phyloP scores from a whole-genome alignment of 2,113 vertebrate species.

The Puntigrus tetrazona region DNA sequence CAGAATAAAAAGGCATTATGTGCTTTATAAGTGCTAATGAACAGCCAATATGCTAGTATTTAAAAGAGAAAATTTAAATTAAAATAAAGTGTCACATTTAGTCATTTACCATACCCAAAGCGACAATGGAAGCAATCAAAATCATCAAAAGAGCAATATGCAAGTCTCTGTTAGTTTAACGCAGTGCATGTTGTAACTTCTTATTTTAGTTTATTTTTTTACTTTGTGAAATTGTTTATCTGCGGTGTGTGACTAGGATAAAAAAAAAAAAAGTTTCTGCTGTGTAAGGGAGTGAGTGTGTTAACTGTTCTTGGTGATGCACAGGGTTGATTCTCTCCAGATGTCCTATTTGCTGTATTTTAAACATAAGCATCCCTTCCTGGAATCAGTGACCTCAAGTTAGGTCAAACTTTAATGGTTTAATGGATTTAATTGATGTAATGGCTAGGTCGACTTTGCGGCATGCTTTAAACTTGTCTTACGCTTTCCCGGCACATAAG shows the following conservation, averaged over 20 bases:
- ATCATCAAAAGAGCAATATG: no score
- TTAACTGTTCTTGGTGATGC: not conserved
- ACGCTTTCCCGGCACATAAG: not conserved
- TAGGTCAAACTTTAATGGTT: constrained; percentile 6
- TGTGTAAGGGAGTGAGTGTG: not conserved
- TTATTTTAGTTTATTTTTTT: not conserved
- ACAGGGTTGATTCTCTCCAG: not conserved
- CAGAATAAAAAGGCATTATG: no score
- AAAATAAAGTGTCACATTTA: no score
- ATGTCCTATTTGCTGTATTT: constrained; percentile 3
- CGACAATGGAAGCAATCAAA: no score
- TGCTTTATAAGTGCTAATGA: no score
- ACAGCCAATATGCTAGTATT: no score
- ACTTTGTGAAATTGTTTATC: no score
- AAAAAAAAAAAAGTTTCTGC: not conserved
- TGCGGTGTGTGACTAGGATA: constrained; percentile 11
- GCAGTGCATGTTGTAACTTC: no score
- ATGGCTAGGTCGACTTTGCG: not conserved
- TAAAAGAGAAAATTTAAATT: no score
- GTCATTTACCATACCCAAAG: no score
- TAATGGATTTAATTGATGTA: not conserved
- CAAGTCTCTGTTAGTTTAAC: no score
- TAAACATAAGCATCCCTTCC: not conserved
- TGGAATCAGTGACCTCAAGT: not conserved
- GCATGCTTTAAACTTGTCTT: constrained; percentile 14